Conservation (phyloP, 2,888 invertebrate species). For the Onthophagus sagittarius region DNA sequence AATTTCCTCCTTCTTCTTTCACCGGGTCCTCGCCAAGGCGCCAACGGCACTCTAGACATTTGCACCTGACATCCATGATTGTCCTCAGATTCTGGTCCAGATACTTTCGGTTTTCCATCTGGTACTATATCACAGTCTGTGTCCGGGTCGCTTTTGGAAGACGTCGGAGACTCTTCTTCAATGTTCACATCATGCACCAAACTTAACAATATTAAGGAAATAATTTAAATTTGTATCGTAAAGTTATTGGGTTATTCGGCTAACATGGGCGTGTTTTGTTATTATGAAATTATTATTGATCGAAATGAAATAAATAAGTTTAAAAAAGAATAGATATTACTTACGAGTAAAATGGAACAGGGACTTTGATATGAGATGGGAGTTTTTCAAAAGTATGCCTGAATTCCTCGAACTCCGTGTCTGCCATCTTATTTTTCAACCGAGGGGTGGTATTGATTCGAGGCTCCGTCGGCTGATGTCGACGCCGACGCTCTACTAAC, state of each 20-base stretch:
- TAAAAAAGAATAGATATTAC: slow-evolving; percentile 43
- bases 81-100: slow-evolving; percentile 19
- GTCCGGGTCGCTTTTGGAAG: slow-evolving; percentile 71
- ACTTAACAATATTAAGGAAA: slow-evolving; percentile 57
- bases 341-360: slow-evolving; percentile 88
- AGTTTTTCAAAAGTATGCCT: slow-evolving; percentile 79
- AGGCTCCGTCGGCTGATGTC: slow-evolving; percentile 23
- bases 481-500: slow-evolving; percentile 13
- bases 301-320: not conserved
- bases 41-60: slow-evolving; percentile 20
- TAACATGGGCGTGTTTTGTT: not conserved
- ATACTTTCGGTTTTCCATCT: slow-evolving; percentile 26
- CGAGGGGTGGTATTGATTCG: slow-evolving; percentile 24
- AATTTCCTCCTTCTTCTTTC: slow-evolving; percentile 77
- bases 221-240: slow-evolving; percentile 8
- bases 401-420: slow-evolving; percentile 92
- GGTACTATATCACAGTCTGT: slow-evolving; percentile 47
- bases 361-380: slow-evolving; percentile 73
- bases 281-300: not conserved
- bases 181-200: slow-evolving; percentile 80
- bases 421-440: slow-evolving; percentile 70
- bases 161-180: slow-evolving; percentile 76
- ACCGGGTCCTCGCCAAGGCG: slow-evolving; percentile 35
- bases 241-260: not conserved
- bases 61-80: slow-evolving; percentile 7